Evolutionary conservation across 2,797 vertebrate species (phyloP).

Genomic region (Silurus aristotelis): DNA sequence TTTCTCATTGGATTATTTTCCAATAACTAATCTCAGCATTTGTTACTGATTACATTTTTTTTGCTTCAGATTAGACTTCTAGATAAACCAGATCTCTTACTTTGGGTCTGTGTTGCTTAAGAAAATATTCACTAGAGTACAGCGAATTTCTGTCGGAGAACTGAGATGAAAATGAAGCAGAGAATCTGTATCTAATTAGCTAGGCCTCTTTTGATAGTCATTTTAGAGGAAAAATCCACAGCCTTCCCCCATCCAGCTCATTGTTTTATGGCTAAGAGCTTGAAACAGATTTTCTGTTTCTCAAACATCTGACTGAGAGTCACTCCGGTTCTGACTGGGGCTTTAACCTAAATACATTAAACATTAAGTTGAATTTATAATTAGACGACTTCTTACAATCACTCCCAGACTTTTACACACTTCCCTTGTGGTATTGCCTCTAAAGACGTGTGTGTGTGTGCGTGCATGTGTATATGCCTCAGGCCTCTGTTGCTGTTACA

Average conservation of each 20-base stretch:
- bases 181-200: neutral
- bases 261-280: neutral
- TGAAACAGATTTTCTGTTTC: neutral
- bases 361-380: no score
- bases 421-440: neutral
- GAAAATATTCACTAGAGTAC: neutral
- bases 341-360: neutral
- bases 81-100: neutral
- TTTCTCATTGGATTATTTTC: no score
- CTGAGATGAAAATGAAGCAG: neutral
- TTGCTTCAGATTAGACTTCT: no score
- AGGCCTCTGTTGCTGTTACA: neutral
- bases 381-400: neutral
- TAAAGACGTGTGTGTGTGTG: neutral
- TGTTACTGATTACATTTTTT: neutral
- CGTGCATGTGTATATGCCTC: neutral
- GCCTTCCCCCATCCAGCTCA: neutral
- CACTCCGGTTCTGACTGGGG: neutral
- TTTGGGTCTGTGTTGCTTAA: neutral
- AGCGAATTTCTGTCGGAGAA: no score
- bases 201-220: neutral
- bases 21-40: neutral
- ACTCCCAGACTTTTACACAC: neutral
- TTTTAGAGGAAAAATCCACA: neutral
- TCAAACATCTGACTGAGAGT: constrained; percentile 1